phyloP scores from a whole-genome alignment of 2,113 vertebrate genomes.

The Nannospalax galili region DNA sequence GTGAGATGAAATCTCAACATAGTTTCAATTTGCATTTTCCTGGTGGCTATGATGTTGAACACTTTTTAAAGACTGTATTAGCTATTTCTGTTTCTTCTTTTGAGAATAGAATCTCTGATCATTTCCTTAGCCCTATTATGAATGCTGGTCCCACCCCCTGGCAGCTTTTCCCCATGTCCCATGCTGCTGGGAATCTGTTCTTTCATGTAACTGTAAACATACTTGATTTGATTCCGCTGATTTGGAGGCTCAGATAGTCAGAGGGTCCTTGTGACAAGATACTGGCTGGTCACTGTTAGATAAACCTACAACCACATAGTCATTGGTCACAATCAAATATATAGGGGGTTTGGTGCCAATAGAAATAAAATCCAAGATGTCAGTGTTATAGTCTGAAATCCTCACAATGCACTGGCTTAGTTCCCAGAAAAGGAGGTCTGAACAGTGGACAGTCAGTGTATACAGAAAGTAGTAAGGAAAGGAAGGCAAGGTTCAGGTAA shows the following conservation, averaged over 20 bases:
- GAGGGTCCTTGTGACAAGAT: too few species aligned
- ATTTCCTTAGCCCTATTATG: too few species aligned
- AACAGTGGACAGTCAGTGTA: neutral
- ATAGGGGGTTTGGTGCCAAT: neutral
- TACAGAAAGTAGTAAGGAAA: neutral
- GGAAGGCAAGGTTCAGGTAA: too few species aligned
- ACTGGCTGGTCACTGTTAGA: neutral
- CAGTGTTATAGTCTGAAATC: neutral
- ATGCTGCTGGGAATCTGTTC: too few species aligned
- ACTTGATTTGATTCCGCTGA: neutral
- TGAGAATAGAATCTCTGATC: too few species aligned
- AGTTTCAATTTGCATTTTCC: neutral
- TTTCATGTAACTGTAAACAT: neutral
- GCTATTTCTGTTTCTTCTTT: too few species aligned
- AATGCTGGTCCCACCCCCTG: too few species aligned
- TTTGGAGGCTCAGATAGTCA: neutral
- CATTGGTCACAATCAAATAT: neutral
- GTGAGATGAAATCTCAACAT: neutral
- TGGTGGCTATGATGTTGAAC: neutral
- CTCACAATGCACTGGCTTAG: neutral
- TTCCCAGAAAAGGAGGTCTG: neutral
- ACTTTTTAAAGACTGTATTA: neutral
- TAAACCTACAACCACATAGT: neutral
- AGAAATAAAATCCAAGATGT: neutral
- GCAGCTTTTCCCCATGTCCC: too few species aligned